Conservation (phyloP, 2,888 invertebrate genomes). For the Mimas tiliae region DNA sequence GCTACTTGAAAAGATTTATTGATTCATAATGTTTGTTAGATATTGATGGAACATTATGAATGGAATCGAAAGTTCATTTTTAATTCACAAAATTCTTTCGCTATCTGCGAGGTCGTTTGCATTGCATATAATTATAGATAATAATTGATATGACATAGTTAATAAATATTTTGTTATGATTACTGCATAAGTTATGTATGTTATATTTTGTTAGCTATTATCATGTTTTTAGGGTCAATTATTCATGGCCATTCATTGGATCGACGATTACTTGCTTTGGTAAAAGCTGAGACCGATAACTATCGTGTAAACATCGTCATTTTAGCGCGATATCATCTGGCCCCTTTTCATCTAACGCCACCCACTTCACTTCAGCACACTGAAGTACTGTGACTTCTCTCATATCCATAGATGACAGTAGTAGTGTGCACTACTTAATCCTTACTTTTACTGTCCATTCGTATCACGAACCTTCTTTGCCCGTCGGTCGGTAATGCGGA, state of each 20-base stretch:
- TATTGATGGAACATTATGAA: not conserved
- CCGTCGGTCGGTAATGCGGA: conserved; percentile 51
- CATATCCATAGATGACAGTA: too few species aligned
- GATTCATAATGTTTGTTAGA: not conserved
- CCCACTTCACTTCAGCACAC: too few species aligned
- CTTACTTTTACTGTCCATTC: not conserved
- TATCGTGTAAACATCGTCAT: too few species aligned
- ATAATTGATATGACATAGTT: not conserved
- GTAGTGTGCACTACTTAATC: not conserved
- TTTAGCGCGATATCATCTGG: too few species aligned
- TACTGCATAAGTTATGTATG: not conserved
- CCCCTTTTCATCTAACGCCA: too few species aligned
- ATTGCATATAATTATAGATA: not conserved
- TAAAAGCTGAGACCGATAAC: not conserved
- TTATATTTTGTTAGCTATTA: not conserved
- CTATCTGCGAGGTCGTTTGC: not conserved
- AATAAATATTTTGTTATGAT: not conserved
- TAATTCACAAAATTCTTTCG: not conserved
- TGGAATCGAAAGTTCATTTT: conserved; percentile 3
- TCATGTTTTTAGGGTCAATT: too few species aligned
- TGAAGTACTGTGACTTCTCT: too few species aligned
- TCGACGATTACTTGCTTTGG: not conserved
- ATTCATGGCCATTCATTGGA: not conserved
- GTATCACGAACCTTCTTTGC: not conserved
- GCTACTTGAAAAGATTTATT: not conserved